Percentiles rank a stretch among this genome's conserved stretches.
Conservation (phyloP, 2,888 invertebrate species). For the Oxyteleia sp. region DNA sequence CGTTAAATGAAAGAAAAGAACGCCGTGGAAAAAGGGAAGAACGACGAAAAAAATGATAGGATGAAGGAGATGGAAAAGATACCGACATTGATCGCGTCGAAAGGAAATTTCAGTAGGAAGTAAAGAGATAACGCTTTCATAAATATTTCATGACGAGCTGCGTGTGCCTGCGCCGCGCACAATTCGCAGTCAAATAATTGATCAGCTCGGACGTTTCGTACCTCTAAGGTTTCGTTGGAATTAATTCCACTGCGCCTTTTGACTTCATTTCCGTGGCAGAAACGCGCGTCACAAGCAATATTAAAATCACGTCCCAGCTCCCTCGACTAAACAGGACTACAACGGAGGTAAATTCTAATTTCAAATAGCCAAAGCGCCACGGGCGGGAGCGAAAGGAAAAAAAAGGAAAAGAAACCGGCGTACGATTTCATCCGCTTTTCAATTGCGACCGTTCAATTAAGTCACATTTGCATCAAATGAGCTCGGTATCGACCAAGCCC, state of each 20-base stretch:
- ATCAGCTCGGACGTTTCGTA: conserved; percentile 6
- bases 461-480: conserved; percentile 37
- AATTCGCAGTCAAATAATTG: conserved; percentile 4
- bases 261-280: not conserved
- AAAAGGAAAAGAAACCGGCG: no score
- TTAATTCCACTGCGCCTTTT: conserved; percentile 9
- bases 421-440: conserved; percentile 1
- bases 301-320: not conserved
- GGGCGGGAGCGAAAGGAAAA: not conserved
- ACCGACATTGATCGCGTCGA: conserved; percentile 43
- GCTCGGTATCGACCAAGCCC: not conserved
- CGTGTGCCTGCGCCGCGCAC: not conserved
- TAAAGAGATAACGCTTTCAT: conserved; percentile 40
- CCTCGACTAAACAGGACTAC: not conserved
- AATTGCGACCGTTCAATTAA: conserved; percentile 20
- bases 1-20: conserved; percentile 42
- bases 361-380: not conserved
- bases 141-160: conserved; percentile 47
- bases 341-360: not conserved
- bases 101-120: conserved; percentile 47
- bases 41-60: conserved; percentile 9
- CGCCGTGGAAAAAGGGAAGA: not conserved
- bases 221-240: conserved; percentile 1
- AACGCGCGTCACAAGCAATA: not conserved
- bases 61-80: conserved; percentile 7